phyloP scores from a whole-genome alignment of 2,113 vertebrate species.

The Nicator chloris region DNA sequence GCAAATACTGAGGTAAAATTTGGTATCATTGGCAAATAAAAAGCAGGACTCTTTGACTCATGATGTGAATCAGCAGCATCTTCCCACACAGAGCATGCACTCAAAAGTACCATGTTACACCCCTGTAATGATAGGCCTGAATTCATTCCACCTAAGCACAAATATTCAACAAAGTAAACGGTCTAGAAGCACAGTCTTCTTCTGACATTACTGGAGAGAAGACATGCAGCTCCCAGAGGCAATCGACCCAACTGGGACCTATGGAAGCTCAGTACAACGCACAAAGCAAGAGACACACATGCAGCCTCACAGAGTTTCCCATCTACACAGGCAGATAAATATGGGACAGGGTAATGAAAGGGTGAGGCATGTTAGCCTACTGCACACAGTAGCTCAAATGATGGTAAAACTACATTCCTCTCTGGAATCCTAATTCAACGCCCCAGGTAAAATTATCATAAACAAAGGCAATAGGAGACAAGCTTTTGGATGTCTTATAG shows the following conservation, averaged over 20 bases:
- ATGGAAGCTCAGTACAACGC: background rate
- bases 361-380: background rate
- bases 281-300: background rate
- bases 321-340: background rate
- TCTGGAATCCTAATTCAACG: background rate
- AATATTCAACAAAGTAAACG: background rate
- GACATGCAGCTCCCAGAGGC: background rate
- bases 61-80: background rate
- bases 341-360: background rate
- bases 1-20: background rate
- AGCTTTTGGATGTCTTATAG: background rate
- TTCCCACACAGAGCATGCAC: background rate
- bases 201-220: background rate
- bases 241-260: rapidly evolving
- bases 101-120: background rate
- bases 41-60: background rate
- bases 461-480: background rate
- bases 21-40: background rate
- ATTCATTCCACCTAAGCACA: background rate
- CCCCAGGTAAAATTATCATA: background rate
- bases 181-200: background rate
- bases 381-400: background rate
- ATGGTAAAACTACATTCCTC: background rate
- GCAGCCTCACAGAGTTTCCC: background rate
- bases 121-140: background rate